Percentiles rank a stretch among this genome's conserved stretches.
Conservation (phyloP, 2,888 invertebrate species). For the Drosophila parthenogenetica region DNA sequence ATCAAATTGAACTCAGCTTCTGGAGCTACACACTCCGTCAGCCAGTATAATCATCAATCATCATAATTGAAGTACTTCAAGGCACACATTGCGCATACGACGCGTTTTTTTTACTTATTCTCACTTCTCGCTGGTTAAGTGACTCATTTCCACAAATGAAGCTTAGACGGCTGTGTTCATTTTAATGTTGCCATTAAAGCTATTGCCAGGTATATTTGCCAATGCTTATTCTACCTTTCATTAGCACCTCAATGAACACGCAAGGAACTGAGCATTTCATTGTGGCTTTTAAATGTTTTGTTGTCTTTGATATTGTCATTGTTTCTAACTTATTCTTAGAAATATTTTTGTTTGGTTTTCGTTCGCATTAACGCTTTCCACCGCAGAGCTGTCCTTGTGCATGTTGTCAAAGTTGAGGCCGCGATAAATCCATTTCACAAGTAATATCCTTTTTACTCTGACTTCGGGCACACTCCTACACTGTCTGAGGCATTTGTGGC, state of each 20-base stretch:
- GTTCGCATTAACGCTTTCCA: slow-evolving; percentile 38
- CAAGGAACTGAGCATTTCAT: slow-evolving; percentile 29
- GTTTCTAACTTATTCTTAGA: slow-evolving; percentile 26
- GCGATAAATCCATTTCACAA: slow-evolving; percentile 65
- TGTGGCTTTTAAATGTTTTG: slow-evolving; percentile 37
- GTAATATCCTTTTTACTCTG: slow-evolving; percentile 35
- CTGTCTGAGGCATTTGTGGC: slow-evolving; percentile 34
- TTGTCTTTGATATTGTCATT: slow-evolving; percentile 16
- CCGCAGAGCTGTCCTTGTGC: slow-evolving; percentile 50
- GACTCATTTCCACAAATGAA: slow-evolving; percentile 65
- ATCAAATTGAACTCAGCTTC: neutral
- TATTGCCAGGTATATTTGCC: slow-evolving; percentile 5
- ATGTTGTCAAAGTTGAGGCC: slow-evolving; percentile 31
- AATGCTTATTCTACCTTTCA: slow-evolving; percentile 13
- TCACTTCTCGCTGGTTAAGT: slow-evolving; percentile 23
- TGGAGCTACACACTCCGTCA: slow-evolving; percentile 31
- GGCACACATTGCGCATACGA: slow-evolving; percentile 56
- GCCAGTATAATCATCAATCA: slow-evolving; percentile 72
- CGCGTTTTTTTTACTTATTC: slow-evolving; percentile 16
- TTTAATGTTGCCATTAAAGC: slow-evolving; percentile 70
- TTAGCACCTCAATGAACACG: slow-evolving; percentile 30
- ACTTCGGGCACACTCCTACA: slow-evolving; percentile 1
- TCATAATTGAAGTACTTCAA: slow-evolving; percentile 71
- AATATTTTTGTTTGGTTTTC: neutral
- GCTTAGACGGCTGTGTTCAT: slow-evolving; percentile 51